A percentile compares a stretch with the other conserved stretches of the same genome.
These are phyloP conservation scores for Drosophila tristis DNA, from an alignment of 1,140 invertebrate genomes.

Conservation along the genomic window DNA sequence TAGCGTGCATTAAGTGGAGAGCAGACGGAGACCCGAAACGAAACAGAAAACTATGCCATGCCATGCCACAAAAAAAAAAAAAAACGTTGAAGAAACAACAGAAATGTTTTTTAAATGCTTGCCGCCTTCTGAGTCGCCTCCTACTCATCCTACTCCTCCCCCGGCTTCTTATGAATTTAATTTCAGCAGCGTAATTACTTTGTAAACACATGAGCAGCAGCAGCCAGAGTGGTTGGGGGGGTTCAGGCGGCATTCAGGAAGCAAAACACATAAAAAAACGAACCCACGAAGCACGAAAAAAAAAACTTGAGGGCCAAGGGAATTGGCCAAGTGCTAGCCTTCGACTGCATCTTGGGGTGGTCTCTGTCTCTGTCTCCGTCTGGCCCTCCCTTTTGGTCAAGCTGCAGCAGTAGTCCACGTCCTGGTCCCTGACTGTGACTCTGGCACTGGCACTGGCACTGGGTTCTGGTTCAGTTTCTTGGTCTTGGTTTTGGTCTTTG, in stretches of 20 bases:
- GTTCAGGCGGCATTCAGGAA: not conserved
- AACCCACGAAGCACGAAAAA: conserved; percentile 22
- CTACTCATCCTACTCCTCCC: not conserved
- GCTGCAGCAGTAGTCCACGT: conserved; percentile 3
- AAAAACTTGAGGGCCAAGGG: conserved; percentile 53
- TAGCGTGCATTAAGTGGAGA: conserved; percentile 70
- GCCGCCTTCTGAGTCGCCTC: conserved; percentile 20
- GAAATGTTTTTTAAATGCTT: conserved; percentile 73
- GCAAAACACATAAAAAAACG: conserved; percentile 42
- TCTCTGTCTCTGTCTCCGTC: conserved; percentile 19
- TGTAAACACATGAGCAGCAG: conserved; percentile 81
- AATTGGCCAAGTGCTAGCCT: conserved; percentile 71
- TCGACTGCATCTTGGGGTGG: conserved; percentile 66
- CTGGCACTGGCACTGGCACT: conserved; percentile 24
- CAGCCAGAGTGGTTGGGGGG: not conserved
- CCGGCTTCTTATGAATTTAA: conserved; percentile 78
- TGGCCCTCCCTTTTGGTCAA: not conserved
- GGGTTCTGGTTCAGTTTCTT: conserved; percentile 16
- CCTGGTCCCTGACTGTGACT: conserved; percentile 48
- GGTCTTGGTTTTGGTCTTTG: conserved; percentile 1
- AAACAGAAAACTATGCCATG: conserved; percentile 53
- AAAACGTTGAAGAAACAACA: conserved; percentile 26
- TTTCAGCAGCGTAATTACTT: conserved; percentile 83
- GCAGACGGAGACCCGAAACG: conserved; percentile 13
- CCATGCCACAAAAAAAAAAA: conserved; percentile 18